phyloP scores from a whole-genome alignment of 2,888 invertebrate species.

The Agonopterix heracliana region DNA sequence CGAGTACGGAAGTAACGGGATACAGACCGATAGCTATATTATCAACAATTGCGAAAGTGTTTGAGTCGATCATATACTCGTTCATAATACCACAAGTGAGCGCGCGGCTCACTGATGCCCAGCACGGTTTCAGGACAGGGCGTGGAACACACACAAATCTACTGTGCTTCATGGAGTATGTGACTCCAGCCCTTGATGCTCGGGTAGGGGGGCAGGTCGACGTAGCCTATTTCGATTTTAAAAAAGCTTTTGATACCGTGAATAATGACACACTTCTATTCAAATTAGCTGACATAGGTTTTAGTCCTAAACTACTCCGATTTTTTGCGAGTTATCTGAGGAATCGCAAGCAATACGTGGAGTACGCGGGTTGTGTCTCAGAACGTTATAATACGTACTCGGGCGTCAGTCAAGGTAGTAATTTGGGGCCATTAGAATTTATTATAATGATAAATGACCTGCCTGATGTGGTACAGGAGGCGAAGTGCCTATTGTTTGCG shows the following conservation, averaged over 20 bases:
- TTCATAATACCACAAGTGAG: background rate
- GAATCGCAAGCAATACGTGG: background rate
- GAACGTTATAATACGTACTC: no score
- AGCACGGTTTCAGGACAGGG: constrained; percentile 6
- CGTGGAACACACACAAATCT: constrained; percentile 3
- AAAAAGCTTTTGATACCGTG: background rate
- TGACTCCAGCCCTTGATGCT: background rate
- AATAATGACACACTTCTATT: background rate
- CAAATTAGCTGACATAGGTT: background rate
- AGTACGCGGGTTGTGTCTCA: no score
- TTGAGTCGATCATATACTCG: background rate
- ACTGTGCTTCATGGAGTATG: background rate
- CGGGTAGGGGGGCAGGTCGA: background rate
- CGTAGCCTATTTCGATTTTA: constrained; percentile 1
- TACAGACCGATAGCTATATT: constrained; percentile 10
- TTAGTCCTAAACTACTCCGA: background rate
- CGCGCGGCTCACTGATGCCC: constrained; percentile 1
- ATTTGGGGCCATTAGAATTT: no score
- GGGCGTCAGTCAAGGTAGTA: no score
- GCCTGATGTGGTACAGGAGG: no score
- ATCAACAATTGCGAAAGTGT: constrained; percentile 10
- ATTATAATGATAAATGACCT: no score
- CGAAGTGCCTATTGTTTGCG: no score
- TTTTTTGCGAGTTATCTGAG: background rate
- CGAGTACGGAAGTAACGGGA: constrained; percentile 1